Evolutionary conservation across 1,140 invertebrate species (phyloP).

Genomic region (Acarapis woodi): DNA sequence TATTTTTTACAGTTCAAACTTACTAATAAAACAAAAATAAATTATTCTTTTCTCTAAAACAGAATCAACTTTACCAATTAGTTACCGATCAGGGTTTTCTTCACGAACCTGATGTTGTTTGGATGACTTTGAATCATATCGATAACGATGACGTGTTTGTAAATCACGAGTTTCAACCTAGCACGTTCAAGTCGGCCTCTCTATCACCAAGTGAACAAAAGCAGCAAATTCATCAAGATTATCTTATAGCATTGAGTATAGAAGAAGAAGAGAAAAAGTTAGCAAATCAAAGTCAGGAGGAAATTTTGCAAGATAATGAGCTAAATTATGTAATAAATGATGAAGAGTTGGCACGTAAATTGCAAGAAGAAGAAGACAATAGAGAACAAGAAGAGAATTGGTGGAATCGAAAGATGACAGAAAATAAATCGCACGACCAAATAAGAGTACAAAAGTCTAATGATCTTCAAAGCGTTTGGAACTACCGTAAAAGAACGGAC

Average conservation of each 20-base stretch:
- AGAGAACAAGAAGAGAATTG: no score
- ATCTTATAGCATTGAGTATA: conserved; percentile 21
- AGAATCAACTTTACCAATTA: conserved; percentile 26
- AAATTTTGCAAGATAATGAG: no score
- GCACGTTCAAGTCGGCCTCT: conserved; percentile 15
- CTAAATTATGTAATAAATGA: no score
- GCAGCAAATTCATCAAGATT: conserved; percentile 26
- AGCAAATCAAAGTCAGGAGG: conserved; percentile 14
- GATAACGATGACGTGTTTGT: conserved; percentile 28
- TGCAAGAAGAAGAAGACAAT: conserved; percentile 1
- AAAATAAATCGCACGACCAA: no score
- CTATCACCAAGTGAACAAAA: conserved; percentile 12
- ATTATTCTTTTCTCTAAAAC: conserved; percentile 13
- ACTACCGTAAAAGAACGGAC: no score
- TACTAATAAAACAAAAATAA: conserved; percentile 7
- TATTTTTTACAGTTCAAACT: conserved; percentile 12
- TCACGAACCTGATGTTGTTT: conserved; percentile 24
- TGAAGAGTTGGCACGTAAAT: conserved; percentile 1
- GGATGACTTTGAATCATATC: conserved; percentile 28
- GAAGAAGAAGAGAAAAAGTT: conserved; percentile 20
- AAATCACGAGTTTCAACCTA: conserved; percentile 21
- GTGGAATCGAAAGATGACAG: no score
- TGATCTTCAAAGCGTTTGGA: no score
- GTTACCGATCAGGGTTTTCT: conserved; percentile 31
- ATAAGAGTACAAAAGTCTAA: no score